A percentile compares a stretch with the other conserved stretches of the same genome.
Conservation (phyloP, 1,140 invertebrate genomes). For the Ganaspis sp. region DNA sequence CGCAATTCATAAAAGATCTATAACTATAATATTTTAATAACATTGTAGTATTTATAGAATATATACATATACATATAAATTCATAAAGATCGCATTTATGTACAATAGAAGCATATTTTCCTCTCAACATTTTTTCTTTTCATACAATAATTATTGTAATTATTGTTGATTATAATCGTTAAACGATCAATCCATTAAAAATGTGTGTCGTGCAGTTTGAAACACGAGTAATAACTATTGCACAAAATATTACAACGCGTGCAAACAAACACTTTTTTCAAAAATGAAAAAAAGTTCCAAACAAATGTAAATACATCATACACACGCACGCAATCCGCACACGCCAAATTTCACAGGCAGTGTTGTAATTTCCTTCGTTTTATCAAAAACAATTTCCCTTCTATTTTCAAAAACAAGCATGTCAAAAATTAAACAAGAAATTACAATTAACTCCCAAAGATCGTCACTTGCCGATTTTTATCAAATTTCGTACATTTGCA, state of each 20-base stretch:
- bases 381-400: too few species aligned
- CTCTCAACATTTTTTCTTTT: slow-evolving; percentile 8
- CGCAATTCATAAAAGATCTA: neutral
- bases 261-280: slow-evolving; percentile 36
- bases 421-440: too few species aligned
- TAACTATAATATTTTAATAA: slow-evolving; percentile 33
- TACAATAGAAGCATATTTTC: slow-evolving; percentile 38
- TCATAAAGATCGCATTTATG: slow-evolving; percentile 40
- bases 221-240: slow-evolving; percentile 24
- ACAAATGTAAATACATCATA: too few species aligned
- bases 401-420: too few species aligned
- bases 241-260: neutral
- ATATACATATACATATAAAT: slow-evolving; percentile 56
- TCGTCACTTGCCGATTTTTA: too few species aligned
- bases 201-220: slow-evolving; percentile 23
- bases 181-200: slow-evolving; percentile 38
- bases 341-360: too few species aligned
- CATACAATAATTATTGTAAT: too few species aligned
- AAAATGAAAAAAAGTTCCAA: slow-evolving; percentile 35
- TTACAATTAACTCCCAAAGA: too few species aligned
- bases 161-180: neutral
- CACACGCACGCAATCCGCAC: too few species aligned
- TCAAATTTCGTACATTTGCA: too few species aligned
- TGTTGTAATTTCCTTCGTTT: too few species aligned
- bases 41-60: slow-evolving; percentile 55